Base-by-base conservation (phyloP, 1,140 invertebrate species). In the Drosophila pruinosa region DNA sequence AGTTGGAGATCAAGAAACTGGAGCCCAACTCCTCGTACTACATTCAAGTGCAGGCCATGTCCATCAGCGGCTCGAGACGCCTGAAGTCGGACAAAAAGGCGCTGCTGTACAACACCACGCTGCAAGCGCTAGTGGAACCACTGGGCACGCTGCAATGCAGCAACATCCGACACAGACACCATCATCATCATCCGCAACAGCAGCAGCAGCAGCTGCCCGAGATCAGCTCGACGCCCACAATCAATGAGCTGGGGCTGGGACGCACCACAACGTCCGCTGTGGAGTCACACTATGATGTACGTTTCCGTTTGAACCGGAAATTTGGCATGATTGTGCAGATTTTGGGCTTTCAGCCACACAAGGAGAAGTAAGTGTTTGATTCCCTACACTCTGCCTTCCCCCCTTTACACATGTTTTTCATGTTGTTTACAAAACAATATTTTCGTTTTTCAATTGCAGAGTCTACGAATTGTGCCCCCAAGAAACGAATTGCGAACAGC, bases 11-110 rank as follows among this genome's bases (percentile, higher is more conserved):
- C 68, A 93, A 92, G 72, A 93, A 94, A 68, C 88, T 95, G 38
- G 92, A 94, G 73, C 92, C 93, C 3, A 93, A 94, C 72, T 95
- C 94, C 1, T 93, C 94, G 83, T 95, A 95, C 78, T 95, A 95
- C 72, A 91, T 95, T 12, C 95, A 95, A 93, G 94, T 95, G 1
- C 94, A 95, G 88, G 94, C 94, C 4, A 92, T 95, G 19, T 93
- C 93, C 19, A 92, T 94, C 58, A 95, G 92, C 74, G 94, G 94
- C 1, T 92, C 92, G 12, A 92, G 93, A n/a, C 93, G 94, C 61
- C 88, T 95, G 10, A 93, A 94, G 41, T 95, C 94, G 31, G 93
- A 94, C 43, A 95, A 95, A 74, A 93, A 93, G 0, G 94, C 93
- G 8, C 92, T 94, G 53, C 92, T 95, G 22, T 93, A 94, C 63